Evolutionary conservation across 2,113 vertebrate species (phyloP), one percentile per base, ranked within the genome.

Genomic region (Thomomys bottae): DNA sequence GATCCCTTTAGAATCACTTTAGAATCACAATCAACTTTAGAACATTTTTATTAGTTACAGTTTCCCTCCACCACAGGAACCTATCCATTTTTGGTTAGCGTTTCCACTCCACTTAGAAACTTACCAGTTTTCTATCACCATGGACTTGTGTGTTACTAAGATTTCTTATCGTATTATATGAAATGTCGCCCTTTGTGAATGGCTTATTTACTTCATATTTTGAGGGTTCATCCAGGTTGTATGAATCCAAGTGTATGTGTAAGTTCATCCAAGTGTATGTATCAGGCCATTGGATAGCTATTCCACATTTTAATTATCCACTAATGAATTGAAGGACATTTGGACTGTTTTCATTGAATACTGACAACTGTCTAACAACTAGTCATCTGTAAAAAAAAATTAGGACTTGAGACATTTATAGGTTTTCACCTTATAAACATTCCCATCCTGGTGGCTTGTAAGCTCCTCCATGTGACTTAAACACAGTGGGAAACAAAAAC

Each of bases 281-380:
- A 14, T 89, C 63, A 70, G 88, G 86, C 40, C 38, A 66, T n/a
- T 72, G 3, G 71, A 45, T 34, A 7, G 9, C 28, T 57, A 88
- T 18, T 40, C 3, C 28, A 81, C 12, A 54, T 57, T 88, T 86
- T 79, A 54, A 84, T 84, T 87, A 57, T 42, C 28, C 34, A 36
- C 68, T 92, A 49, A 77, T 71, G 26, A 67, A 36, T 28, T 77
- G 15, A 83, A 77, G 18, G 40, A 70, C 45, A 85, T 73, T 42
- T 85, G 32, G 67, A n/a, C 77, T 93, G 4, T 87, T 87, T 77
- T 32, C 59, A 68, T 32, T 71, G 42, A 88, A 57, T 90, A 70
- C 21, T 73, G 26, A 2, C 72, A 72, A 85, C 49, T 72, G 21
- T 88, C 77, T 93, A 72, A 81, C 32, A 89, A 38, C n/a, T 26